phyloP scores from a whole-genome alignment of 2,113 vertebrate genomes.

The Lampris megalopsis region DNA sequence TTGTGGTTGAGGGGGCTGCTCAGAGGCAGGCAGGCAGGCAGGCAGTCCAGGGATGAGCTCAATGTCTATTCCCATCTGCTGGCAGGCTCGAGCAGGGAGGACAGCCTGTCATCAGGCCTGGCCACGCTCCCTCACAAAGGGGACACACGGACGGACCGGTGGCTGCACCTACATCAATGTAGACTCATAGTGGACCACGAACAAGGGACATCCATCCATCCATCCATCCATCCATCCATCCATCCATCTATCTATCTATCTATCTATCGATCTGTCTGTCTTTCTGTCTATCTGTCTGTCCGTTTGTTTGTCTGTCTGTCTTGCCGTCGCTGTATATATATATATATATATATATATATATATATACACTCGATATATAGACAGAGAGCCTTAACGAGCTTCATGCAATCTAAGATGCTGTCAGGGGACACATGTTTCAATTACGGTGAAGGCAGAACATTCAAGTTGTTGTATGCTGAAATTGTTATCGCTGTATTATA shows the following conservation, averaged over 20 bases:
- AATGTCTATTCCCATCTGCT: conserved; percentile 62
- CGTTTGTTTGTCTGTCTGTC: not conserved
- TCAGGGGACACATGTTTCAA: not conserved
- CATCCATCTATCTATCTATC: not conserved
- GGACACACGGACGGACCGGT: conserved; percentile 2
- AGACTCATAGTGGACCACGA: not conserved
- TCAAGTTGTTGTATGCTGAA: not conserved
- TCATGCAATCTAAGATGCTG: not conserved
- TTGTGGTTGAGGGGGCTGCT: conserved; percentile 41
- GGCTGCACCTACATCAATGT: no score
- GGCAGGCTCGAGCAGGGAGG: conserved; percentile 15
- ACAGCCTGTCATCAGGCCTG: conserved; percentile 40
- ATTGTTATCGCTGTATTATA: no score
- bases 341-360: not conserved
- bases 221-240: not conserved
- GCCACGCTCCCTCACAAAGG: conserved; percentile 6
- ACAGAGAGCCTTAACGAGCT: not conserved
- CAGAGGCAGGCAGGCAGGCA: conserved; percentile 18
- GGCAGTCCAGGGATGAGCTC: conserved; percentile 64
- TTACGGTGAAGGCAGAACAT: not conserved
- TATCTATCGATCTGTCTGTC: no score
- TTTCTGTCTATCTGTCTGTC: no score
- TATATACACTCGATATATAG: not conserved
- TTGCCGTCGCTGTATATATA: not conserved
- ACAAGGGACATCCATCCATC: conserved; percentile 4